phyloP scores from a whole-genome alignment of 2,113 vertebrate species.

The Sakesphorus luctuosus region DNA sequence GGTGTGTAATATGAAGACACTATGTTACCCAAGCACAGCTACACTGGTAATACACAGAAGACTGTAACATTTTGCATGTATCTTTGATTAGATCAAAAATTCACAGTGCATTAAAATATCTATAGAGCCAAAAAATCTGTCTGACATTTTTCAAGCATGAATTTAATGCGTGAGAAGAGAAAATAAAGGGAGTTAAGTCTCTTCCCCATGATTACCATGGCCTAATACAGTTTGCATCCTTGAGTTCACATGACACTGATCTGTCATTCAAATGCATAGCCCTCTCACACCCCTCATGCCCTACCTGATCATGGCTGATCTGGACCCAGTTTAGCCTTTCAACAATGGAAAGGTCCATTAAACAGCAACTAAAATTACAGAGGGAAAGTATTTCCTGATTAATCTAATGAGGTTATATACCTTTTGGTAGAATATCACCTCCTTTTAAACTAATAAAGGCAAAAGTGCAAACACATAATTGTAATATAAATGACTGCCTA shows the following conservation, averaged over 20 bases:
- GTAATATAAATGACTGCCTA: neutral
- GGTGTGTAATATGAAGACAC: neutral
- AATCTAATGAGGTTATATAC: neutral
- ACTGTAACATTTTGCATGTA: neutral
- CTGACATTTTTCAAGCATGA: neutral
- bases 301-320: neutral
- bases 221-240: constrained; percentile 1
- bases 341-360: neutral
- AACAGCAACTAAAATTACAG: neutral
- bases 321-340: neutral
- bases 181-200: constrained; percentile 17
- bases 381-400: neutral
- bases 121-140: neutral
- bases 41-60: neutral
- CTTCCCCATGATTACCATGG: neutral
- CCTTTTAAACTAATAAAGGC: neutral
- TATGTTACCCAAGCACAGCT: neutral
- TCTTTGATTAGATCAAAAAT: constrained; percentile 28
- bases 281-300: neutral
- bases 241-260: constrained; percentile 22
- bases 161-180: neutral
- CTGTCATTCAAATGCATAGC: neutral
- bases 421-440: neutral
- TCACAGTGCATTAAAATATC: neutral
- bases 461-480: neutral